A percentile compares a stretch with the other conserved stretches of the same genome.
phyloP scores from a whole-genome alignment of 2,888 invertebrate species.

The Neuroscelio doddi region DNA sequence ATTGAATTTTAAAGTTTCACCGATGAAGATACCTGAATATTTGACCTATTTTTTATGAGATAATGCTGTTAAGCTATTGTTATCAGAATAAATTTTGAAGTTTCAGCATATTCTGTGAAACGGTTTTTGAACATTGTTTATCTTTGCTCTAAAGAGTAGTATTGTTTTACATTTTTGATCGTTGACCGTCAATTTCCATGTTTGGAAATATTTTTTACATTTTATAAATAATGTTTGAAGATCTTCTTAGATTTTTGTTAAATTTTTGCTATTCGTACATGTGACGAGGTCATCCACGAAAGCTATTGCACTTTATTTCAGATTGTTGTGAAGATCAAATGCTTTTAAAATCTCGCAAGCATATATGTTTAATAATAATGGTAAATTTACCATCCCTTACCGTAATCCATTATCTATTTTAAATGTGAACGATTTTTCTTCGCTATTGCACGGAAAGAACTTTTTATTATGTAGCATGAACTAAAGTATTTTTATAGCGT shows the following conservation, averaged over 20 bases:
- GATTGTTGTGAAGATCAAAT: constrained; percentile 17
- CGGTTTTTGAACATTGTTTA: constrained; percentile 2
- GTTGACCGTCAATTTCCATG: constrained; percentile 38
- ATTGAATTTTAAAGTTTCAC: constrained; percentile 27
- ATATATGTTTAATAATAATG: constrained; percentile 41
- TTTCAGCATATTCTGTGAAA: constrained; percentile 5
- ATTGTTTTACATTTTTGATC: constrained; percentile 35
- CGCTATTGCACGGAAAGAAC: constrained; percentile 12
- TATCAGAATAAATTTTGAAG: constrained; percentile 15
- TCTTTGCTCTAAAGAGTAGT: constrained; percentile 27
- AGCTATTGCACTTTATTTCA: constrained; percentile 1
- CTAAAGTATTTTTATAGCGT: constrained; percentile 21
- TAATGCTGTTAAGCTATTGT: background rate
- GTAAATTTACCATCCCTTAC: constrained; percentile 43
- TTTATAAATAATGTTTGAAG: constrained; percentile 18
- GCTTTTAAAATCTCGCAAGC: constrained; percentile 23
- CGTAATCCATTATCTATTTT: constrained; percentile 25
- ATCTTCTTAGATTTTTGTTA: background rate
- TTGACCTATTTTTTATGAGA: constrained; percentile 34
- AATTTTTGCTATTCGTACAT: constrained; percentile 2
- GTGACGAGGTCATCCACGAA: constrained; percentile 40
- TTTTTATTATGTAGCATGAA: constrained; percentile 28
- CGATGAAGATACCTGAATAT: constrained; percentile 42
- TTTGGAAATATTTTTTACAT: constrained; percentile 21
- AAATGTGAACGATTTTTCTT: background rate